Percentiles rank a stretch among this genome's conserved stretches.
These are phyloP conservation scores for Myotis myotis DNA, from an alignment of 2,797 vertebrate species.

Conservation along the genomic window DNA sequence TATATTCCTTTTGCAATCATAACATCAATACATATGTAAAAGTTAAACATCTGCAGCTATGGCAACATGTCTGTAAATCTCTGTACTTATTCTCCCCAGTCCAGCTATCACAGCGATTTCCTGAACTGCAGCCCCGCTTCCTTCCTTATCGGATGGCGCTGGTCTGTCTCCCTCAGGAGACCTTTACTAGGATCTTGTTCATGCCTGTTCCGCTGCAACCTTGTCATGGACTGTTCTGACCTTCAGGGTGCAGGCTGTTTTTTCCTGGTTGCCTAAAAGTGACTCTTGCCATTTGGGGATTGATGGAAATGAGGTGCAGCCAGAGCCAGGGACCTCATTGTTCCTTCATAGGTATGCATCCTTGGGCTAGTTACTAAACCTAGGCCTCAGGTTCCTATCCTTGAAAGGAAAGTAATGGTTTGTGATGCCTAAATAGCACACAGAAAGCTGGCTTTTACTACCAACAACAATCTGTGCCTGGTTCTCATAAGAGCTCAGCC, in stretches of 20 bases:
- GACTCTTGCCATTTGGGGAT: not conserved
- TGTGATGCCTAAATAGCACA: not conserved
- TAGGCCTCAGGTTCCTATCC: not conserved
- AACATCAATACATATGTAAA: not conserved
- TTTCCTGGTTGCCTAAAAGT: not conserved
- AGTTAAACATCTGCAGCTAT: not conserved
- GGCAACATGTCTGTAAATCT: not conserved
- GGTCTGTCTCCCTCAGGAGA: not conserved
- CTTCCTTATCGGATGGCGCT: not conserved
- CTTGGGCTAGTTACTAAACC: not conserved
- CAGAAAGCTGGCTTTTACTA: slow-evolving; percentile 11
- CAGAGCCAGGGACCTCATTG: not conserved
- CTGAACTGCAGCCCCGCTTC: not conserved
- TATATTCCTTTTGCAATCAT: not conserved
- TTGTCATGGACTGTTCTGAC: not conserved
- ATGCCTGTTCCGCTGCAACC: not conserved
- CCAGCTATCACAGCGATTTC: not conserved
- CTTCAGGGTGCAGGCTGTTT: not conserved
- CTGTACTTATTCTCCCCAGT: not conserved
- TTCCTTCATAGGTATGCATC: not conserved
- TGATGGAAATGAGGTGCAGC: not conserved
- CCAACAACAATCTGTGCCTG: not conserved
- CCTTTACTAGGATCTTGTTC: not conserved
- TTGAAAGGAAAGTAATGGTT: not conserved
- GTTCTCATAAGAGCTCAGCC: not conserved